Percentiles rank a stretch among this genome's conserved stretches.
These are phyloP conservation scores for Sphinx pinastri DNA, from an alignment of 2,888 invertebrate species.

Conservation along the genomic window DNA sequence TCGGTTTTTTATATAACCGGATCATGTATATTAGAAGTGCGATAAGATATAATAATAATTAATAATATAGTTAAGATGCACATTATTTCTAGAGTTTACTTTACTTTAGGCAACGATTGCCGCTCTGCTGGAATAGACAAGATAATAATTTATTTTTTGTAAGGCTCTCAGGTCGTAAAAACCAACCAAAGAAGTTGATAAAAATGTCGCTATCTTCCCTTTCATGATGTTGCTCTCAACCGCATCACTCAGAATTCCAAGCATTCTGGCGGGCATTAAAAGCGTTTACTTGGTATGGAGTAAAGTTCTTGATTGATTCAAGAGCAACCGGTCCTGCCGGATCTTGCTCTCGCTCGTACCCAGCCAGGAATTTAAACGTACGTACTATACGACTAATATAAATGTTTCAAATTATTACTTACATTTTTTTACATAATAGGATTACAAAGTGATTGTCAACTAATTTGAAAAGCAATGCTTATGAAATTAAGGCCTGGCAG, in stretches of 20 bases:
- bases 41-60: too few relatives aligned
- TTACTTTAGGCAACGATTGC: too few relatives aligned
- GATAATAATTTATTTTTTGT: too few relatives aligned
- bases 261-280: not conserved
- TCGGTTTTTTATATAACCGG: too few relatives aligned
- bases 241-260: not conserved
- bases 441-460: too few relatives aligned
- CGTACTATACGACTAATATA: not conserved
- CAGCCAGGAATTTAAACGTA: slow-evolving; percentile 10
- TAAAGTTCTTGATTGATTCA: slow-evolving; percentile 12
- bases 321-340: slow-evolving; percentile 16
- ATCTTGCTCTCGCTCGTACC: not conserved
- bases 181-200: not conserved
- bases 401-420: not conserved
- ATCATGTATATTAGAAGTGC: too few relatives aligned
- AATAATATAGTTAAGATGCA: too few relatives aligned
- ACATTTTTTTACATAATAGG: not conserved
- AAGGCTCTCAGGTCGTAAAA: too few relatives aligned
- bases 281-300: not conserved
- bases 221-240: not conserved
- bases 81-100: too few relatives aligned
- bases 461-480: too few relatives aligned
- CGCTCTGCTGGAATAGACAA: too few relatives aligned
- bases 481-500: too few relatives aligned
- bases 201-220: not conserved